Conservation (phyloP, 2,797 vertebrate genomes). For the Melanotaenia trifasciata region DNA sequence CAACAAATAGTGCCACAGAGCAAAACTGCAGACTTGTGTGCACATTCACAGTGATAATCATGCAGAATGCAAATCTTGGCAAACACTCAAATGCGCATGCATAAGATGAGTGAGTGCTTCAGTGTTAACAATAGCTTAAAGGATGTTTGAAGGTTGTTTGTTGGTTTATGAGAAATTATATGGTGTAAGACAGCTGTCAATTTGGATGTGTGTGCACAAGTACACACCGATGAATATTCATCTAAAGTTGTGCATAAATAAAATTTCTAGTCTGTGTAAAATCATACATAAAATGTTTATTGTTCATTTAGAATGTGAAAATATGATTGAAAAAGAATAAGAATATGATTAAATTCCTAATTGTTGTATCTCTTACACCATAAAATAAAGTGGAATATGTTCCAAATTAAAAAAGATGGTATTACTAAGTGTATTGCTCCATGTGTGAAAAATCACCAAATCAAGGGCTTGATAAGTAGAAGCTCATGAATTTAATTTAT, state of each 20-base stretch:
- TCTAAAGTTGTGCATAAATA: too few species aligned
- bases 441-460: not conserved
- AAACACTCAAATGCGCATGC: conserved; percentile 17
- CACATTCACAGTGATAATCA: conserved; percentile 11
- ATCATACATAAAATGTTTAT: too few species aligned
- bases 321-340: too few species aligned
- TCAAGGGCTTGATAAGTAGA: not conserved
- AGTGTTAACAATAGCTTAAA: conserved; percentile 14
- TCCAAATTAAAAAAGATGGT: not conserved
- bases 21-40: not conserved
- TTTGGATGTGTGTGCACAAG: too few species aligned
- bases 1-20: conserved; percentile 9
- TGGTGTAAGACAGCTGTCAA: too few species aligned
- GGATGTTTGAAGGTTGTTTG: conserved; percentile 27
- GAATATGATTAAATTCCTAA: too few species aligned
- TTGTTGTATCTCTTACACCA: too few species aligned
- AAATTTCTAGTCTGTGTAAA: too few species aligned
- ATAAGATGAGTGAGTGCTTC: not conserved
- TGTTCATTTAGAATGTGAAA: too few species aligned
- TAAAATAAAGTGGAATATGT: too few species aligned
- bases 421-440: not conserved
- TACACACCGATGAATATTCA: too few species aligned
- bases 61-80: not conserved
- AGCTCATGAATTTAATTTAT: not conserved
- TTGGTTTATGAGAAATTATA: conserved; percentile 21